phyloP scores from a whole-genome alignment of 1,140 invertebrate species.

The Pseudomyrmex dendroicus region DNA sequence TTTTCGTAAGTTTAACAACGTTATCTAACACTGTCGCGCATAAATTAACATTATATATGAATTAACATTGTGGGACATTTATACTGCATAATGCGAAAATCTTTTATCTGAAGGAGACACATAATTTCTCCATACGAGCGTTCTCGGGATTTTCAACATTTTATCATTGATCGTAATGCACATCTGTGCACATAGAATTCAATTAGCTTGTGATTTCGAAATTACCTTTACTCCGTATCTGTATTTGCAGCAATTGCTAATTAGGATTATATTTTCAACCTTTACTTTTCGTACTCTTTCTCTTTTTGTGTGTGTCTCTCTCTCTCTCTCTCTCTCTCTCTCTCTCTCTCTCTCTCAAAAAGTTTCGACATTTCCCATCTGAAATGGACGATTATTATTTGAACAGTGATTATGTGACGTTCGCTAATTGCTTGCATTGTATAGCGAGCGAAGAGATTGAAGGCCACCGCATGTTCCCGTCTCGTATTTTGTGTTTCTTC shows the following conservation, averaged over 20 bases:
- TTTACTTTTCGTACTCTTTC: not conserved
- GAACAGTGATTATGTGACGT: not conserved
- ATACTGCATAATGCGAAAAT: not conserved
- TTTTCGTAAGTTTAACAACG: conserved; percentile 8
- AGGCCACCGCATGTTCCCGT: not conserved
- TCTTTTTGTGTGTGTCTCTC: no score
- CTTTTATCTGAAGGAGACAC: not conserved
- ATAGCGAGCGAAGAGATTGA: not conserved
- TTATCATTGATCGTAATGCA: not conserved
- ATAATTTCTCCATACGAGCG: not conserved
- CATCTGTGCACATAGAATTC: not conserved
- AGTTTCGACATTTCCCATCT: not conserved
- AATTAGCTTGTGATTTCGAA: not conserved
- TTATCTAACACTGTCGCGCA: not conserved
- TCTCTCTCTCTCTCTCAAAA: no score
- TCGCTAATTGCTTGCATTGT: conserved; percentile 25
- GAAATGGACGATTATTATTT: conserved; percentile 12
- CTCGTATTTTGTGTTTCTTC: not conserved
- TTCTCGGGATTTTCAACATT: not conserved
- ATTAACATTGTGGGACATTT: not conserved
- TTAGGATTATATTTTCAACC: not conserved
- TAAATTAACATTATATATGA: not conserved
- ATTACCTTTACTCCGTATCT: conserved; percentile 7
- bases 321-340: no score
- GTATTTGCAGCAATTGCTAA: not conserved